Evolutionary conservation across 1,140 invertebrate genomes (phyloP).

Genomic region (Pogonognathellus flavescens): DNA sequence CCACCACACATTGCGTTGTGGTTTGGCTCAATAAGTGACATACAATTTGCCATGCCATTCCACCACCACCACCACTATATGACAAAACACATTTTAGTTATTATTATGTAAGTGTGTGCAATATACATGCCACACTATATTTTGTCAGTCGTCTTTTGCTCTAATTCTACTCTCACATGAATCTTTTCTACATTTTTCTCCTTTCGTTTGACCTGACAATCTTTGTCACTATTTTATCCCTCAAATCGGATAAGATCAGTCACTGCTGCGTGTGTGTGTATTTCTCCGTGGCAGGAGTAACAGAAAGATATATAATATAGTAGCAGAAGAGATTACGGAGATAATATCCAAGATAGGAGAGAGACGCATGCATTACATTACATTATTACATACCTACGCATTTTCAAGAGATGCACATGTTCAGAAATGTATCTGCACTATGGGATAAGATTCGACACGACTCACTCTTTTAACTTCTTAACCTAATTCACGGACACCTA

Average conservation of each 20-base stretch:
- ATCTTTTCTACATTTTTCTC: too few relatives aligned
- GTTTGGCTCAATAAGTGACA: not conserved
- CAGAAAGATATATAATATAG: not conserved
- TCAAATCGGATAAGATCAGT: slow-evolving; percentile 1
- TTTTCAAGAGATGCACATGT: too few relatives aligned
- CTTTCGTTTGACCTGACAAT: not conserved
- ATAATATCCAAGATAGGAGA: not conserved
- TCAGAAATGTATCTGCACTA: too few relatives aligned
- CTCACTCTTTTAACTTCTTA: too few relatives aligned
- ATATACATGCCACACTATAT: too few relatives aligned
- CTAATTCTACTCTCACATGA: too few relatives aligned
- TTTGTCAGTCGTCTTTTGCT: too few relatives aligned
- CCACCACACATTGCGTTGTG: not conserved
- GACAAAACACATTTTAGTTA: not conserved
- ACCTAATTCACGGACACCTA: too few relatives aligned
- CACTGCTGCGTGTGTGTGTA: not conserved
- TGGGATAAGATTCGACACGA: too few relatives aligned
- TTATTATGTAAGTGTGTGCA: too few relatives aligned
- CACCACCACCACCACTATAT: not conserved
- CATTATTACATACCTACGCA: too few relatives aligned
- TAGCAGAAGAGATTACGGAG: not conserved
- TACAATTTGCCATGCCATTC: not conserved
- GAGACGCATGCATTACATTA: too few relatives aligned
- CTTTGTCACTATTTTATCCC: not conserved
- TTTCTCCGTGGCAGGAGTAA: not conserved